Evolutionary conservation across 2,113 vertebrate species (phyloP).

Genomic region (Hippocampus abdominalis): DNA sequence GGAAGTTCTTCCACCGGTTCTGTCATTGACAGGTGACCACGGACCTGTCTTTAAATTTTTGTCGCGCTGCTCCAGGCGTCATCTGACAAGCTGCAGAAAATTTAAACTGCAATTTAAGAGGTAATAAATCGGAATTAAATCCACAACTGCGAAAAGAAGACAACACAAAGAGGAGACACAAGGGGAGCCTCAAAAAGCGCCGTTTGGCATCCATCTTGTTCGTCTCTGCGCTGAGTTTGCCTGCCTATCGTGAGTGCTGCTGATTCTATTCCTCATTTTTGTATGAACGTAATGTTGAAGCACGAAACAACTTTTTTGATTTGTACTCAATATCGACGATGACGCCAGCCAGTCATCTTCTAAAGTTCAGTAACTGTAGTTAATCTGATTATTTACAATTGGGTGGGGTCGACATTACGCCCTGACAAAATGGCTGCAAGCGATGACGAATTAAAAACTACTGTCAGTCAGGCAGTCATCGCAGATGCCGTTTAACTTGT

Average conservation of each 20-base stretch:
- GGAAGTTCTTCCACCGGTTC: not conserved
- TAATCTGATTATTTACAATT: not conserved
- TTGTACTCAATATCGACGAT: not conserved
- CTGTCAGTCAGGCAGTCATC: not conserved
- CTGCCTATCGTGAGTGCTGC: not conserved
- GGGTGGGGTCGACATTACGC: not conserved
- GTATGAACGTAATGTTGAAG: not conserved
- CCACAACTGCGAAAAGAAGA: not conserved
- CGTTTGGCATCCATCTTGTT: no score
- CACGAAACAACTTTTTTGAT: not conserved
- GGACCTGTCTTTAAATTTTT: not conserved
- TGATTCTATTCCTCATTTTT: not conserved
- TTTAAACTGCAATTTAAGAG: not conserved
- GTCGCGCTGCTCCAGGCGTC: not conserved
- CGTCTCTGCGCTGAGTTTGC: not conserved
- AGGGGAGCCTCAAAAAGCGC: not conserved
- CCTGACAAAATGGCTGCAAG: not conserved
- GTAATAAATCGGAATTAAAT: not conserved
- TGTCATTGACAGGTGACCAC: not conserved
- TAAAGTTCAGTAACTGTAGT: not conserved
- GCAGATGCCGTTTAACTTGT: not conserved
- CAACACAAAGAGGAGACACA: not conserved
- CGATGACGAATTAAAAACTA: not conserved
- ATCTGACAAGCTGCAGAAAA: not conserved
- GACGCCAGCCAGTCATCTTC: not conserved